Evolutionary conservation across 2,113 vertebrate species (phyloP).

Genomic region (Strix aluco): DNA sequence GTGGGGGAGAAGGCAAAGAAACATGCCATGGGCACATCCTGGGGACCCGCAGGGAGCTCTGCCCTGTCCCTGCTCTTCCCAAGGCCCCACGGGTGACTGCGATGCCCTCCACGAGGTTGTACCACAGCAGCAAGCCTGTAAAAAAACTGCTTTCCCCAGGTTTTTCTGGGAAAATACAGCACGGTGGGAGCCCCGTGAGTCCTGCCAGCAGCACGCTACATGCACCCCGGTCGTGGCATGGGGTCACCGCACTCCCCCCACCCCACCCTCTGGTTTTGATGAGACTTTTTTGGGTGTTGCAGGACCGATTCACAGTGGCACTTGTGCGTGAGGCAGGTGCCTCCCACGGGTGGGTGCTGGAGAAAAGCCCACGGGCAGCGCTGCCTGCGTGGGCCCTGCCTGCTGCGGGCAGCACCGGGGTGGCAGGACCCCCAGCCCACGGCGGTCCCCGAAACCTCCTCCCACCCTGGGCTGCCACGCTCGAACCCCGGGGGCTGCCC

Average conservation of each 20-base stretch:
- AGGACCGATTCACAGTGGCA: neutral
- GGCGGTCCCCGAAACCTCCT: neutral
- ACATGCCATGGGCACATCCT: accelerated
- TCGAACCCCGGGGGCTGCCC: neutral
- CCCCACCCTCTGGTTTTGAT: accelerated
- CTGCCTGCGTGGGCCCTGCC: accelerated
- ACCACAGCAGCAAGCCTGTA: accelerated
- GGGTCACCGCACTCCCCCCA: neutral
- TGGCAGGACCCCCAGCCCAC: neutral
- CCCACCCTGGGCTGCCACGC: neutral
- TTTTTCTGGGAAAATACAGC: neutral
- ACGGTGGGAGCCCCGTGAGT: accelerated
- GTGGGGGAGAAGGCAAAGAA: neutral
- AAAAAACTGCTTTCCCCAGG: accelerated
- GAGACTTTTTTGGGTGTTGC: neutral
- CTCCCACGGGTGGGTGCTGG: neutral
- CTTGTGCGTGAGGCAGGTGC: neutral
- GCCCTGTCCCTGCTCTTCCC: neutral
- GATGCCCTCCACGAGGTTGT: accelerated
- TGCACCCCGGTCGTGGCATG: accelerated
- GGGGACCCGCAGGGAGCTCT: neutral
- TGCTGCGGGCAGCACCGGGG: neutral
- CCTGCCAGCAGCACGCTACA: accelerated
- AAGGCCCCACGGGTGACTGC: accelerated
- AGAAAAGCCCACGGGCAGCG: neutral